Conservation (phyloP, 2,113 vertebrate species). For the Thomomys bottae region DNA sequence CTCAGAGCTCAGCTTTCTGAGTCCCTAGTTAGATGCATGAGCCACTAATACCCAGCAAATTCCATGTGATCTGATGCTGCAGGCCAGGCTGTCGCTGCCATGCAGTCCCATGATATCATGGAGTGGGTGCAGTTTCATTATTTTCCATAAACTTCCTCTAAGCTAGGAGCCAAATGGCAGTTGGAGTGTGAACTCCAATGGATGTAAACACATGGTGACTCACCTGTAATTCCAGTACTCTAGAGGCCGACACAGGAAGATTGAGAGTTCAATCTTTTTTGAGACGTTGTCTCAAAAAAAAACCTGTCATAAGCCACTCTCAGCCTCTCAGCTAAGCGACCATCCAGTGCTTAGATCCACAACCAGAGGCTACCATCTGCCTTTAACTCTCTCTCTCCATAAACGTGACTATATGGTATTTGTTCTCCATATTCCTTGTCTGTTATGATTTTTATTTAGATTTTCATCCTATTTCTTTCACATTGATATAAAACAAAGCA, state of each 20-base stretch:
- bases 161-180: not conserved
- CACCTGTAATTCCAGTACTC: too few species aligned
- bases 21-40: not conserved
- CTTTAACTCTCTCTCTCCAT: too few species aligned
- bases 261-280: too few species aligned
- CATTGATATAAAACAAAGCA: not conserved
- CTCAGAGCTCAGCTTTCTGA: too few species aligned
- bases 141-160: not conserved
- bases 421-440: not conserved
- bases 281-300: not conserved
- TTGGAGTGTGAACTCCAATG: not conserved
- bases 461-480: conserved; percentile 51
- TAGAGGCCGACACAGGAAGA: too few species aligned
- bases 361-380: not conserved
- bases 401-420: not conserved
- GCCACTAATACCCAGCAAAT: not conserved
- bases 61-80: not conserved
- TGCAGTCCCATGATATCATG: not conserved
- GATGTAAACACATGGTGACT: too few species aligned
- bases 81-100: not conserved
- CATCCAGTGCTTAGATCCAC: fast-evolving
- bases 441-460: not conserved
- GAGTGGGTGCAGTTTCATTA: not conserved
- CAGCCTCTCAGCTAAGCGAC: not conserved
- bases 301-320: too few species aligned